Conservation (phyloP, 35 echinoderm and acorn worm genomes). For the Ophiothrix spiculata region DNA sequence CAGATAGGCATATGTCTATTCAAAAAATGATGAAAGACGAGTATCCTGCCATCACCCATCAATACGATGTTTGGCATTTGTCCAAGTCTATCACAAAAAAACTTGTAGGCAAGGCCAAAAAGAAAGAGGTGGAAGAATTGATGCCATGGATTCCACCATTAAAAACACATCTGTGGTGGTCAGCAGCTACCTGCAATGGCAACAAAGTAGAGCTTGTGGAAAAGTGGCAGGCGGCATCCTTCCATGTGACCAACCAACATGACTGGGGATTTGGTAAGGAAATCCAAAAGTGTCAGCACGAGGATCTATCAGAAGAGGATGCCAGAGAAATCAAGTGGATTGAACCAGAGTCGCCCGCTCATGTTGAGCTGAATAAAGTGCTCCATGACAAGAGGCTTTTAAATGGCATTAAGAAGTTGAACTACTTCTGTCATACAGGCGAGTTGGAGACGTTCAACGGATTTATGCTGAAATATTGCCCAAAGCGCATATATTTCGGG, state of each 20-base stretch:
- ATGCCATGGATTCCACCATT: constrained; percentile 43
- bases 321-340: constrained; percentile 15
- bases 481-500: constrained; percentile 17
- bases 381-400: constrained; percentile 26
- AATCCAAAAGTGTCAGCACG: constrained; percentile 33
- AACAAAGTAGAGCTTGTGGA: constrained; percentile 6
- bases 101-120: constrained; percentile 32
- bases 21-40: constrained; percentile 21
- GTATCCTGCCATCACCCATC: constrained; percentile 32
- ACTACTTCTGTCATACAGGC: constrained; percentile 40
- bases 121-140: constrained; percentile 46
- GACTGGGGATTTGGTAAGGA: constrained; percentile 15
- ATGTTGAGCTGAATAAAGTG: constrained; percentile 33
- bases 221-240: constrained; percentile 18
- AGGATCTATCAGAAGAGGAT: neutral
- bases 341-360: neutral
- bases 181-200: constrained; percentile 13
- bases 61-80: constrained; percentile 78
- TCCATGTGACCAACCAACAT: constrained; percentile 30
- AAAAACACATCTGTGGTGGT: constrained; percentile 64
- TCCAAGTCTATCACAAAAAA: constrained; percentile 42
- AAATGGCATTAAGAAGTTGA: constrained; percentile 37
- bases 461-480: constrained; percentile 8
- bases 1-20: constrained; percentile 49
- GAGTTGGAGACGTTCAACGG: constrained; percentile 6